Evolutionary conservation across 2,113 vertebrate species (phyloP).

Genomic region (Crotalus horridus): DNA sequence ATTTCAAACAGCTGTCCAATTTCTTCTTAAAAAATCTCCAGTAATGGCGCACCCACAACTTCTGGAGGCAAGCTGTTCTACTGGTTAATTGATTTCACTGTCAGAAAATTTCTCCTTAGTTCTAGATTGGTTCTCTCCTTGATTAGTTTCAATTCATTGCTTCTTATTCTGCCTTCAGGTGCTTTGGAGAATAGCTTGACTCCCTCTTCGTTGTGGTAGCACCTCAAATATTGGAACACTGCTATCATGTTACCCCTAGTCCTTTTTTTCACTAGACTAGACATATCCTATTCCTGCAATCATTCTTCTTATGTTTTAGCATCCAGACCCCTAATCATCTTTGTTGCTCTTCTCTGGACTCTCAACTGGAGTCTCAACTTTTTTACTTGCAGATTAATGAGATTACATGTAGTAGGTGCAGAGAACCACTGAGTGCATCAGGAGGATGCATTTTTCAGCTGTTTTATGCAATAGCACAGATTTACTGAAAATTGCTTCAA

Average conservation of each 20-base stretch:
- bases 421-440: not conserved
- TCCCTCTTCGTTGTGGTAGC: not conserved
- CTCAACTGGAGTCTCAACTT: not conserved
- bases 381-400: not conserved
- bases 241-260: not conserved
- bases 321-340: not conserved
- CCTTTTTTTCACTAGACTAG: not conserved
- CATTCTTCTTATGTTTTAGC: not conserved
- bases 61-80: not conserved
- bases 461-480: not conserved
- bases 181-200: not conserved
- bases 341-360: not conserved
- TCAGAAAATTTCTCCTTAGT: not conserved
- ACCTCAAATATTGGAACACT: not conserved
- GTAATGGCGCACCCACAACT: not conserved
- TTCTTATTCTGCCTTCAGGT: not conserved
- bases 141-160: not conserved
- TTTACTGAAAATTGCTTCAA: not conserved
- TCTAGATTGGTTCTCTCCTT: not conserved
- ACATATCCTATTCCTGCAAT: not conserved
- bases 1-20: not conserved
- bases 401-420: not conserved
- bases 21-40: not conserved
- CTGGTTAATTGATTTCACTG: not conserved
- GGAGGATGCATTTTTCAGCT: not conserved